These are phyloP conservation scores for Alloplasta piceator DNA, from an alignment of 2,888 invertebrate species.

Conservation along the genomic window DNA sequence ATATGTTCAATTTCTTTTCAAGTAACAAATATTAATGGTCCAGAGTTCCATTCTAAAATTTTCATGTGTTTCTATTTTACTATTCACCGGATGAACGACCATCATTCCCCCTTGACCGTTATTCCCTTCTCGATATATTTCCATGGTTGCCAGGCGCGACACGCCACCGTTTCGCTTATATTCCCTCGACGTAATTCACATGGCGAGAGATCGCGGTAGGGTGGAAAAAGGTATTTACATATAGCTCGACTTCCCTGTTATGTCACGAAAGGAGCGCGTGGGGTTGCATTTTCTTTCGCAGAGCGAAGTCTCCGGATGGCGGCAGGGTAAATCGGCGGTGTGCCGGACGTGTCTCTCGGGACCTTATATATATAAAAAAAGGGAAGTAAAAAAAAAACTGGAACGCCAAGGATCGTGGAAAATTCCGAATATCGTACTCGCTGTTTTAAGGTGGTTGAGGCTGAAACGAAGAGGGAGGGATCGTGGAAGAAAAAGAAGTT, in stretches of 20 bases:
- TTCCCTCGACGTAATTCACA: constrained; percentile 48
- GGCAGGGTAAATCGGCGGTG: constrained; percentile 12
- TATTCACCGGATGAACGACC: not conserved
- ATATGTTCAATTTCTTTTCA: too few relatives aligned
- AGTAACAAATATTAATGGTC: too few relatives aligned
- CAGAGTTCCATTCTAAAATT: too few relatives aligned
- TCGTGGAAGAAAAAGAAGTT: constrained; percentile 1
- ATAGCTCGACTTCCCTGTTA: not conserved
- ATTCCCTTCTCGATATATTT: not conserved
- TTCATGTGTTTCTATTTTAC: too few relatives aligned
- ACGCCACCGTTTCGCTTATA: constrained; percentile 42
- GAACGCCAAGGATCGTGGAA: constrained; percentile 28
- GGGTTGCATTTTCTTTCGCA: constrained; percentile 9
- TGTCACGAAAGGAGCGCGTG: constrained; percentile 1
- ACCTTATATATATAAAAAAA: not conserved
- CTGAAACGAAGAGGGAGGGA: not conserved
- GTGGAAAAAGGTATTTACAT: not conserved
- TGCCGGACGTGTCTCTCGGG: constrained; percentile 15
- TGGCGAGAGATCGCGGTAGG: constrained; percentile 28
- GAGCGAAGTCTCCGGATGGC: constrained; percentile 12
- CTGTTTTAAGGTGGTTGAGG: constrained; percentile 25
- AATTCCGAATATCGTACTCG: constrained; percentile 37
- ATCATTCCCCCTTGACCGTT: not conserved
- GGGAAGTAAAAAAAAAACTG: constrained; percentile 16
- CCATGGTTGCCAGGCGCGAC: not conserved